These are phyloP conservation scores for Onthophagus taurus DNA, from an alignment of 1,140 invertebrate species.

Conservation along the genomic window DNA sequence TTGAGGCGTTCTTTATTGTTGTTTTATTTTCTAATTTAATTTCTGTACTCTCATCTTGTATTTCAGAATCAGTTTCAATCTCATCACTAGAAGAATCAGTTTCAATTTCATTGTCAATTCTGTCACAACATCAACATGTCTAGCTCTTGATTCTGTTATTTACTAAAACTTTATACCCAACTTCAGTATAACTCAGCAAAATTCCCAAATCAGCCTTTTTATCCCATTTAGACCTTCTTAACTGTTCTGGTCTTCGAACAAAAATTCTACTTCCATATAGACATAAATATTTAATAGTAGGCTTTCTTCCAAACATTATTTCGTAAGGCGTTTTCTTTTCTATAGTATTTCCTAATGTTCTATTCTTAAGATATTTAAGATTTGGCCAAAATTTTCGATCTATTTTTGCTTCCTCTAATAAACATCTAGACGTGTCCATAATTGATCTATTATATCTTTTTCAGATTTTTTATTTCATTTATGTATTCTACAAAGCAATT, in stretches of 20 bases:
- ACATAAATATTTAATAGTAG: constrained; percentile 17
- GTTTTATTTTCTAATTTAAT: not conserved
- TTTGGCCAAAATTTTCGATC: constrained; percentile 33
- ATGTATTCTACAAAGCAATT: no score
- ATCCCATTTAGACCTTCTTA: constrained; percentile 6
- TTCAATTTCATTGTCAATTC: not conserved
- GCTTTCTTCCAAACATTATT: constrained; percentile 17
- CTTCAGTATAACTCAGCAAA: constrained; percentile 22
- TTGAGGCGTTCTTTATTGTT: not conserved
- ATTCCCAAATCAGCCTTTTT: constrained; percentile 10
- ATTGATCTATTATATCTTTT: constrained; percentile 33
- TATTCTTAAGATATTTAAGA: constrained; percentile 30
- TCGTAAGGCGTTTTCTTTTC: constrained; percentile 19
- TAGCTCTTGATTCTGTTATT: constrained; percentile 6
- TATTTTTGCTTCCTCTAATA: constrained; percentile 25
- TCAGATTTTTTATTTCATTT: no score
- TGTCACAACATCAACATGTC: constrained; percentile 12
- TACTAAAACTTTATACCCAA: constrained; percentile 23
- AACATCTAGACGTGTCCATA: constrained; percentile 20
- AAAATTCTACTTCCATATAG: constrained; percentile 21
- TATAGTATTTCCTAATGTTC: constrained; percentile 2
- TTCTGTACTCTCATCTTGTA: not conserved
- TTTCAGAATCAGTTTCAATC: constrained; percentile 2
- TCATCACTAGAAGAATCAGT: not conserved
- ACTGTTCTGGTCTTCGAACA: constrained; percentile 15